These are phyloP conservation scores for Metallyticus violacea DNA, from an alignment of 2,888 invertebrate genomes.

Conservation along the genomic window DNA sequence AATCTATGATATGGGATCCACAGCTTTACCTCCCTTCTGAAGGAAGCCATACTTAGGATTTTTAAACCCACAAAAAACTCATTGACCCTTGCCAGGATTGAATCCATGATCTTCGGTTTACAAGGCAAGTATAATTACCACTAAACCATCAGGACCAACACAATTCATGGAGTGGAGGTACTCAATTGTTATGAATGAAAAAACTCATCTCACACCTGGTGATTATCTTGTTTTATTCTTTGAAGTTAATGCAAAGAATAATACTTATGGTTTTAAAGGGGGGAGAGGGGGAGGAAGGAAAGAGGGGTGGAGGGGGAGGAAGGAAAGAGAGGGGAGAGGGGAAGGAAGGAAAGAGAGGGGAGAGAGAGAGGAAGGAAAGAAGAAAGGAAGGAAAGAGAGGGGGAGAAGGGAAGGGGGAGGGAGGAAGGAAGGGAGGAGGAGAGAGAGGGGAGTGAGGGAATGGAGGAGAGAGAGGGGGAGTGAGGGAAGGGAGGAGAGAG, in stretches of 20 bases:
- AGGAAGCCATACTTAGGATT: too few relatives aligned
- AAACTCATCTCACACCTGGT: not conserved
- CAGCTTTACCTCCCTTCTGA: too few relatives aligned
- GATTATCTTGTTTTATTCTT: not conserved
- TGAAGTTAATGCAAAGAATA: not conserved
- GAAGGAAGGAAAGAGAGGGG: not conserved
- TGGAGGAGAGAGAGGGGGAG: too few relatives aligned
- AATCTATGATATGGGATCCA: too few relatives aligned
- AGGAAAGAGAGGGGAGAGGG: not conserved
- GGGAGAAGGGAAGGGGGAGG: not conserved
- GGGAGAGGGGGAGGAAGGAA: not conserved
- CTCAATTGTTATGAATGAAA: not conserved
- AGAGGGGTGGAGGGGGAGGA: not conserved
- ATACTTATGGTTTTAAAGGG: too few relatives aligned
- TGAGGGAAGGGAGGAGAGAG: too few relatives aligned
- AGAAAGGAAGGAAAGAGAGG: not conserved
- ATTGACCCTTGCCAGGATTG: not conserved
- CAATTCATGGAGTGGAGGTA: too few relatives aligned
- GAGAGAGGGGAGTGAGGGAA: too few relatives aligned
- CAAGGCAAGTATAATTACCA: too few relatives aligned
- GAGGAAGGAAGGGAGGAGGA: not conserved
- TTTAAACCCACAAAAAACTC: too few relatives aligned
- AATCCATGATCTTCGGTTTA: too few relatives aligned
- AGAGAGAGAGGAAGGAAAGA: not conserved
- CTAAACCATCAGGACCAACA: too few relatives aligned